Base-by-base conservation (phyloP, 2,888 invertebrate genomes). In the Meandrusa payeni region DNA sequence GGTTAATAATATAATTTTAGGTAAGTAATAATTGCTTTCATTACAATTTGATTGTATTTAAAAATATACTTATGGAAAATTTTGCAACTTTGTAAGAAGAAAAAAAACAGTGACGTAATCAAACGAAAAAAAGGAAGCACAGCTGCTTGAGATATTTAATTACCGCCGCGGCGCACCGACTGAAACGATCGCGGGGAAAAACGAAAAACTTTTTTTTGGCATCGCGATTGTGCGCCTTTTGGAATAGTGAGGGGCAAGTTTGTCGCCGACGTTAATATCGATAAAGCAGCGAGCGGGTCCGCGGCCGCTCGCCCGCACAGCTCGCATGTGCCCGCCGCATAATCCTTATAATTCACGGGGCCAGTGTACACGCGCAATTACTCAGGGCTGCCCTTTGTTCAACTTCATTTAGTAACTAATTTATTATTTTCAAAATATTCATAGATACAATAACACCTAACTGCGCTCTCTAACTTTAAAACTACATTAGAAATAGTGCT, bases 331-430 rank as follows among this genome's bases (percentile, higher is more conserved):
- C 61, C 63, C 62, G 61, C 65, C 53, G 53, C 58, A 52, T 57
- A 62, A 58, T 58, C 59, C 67, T 61, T 67, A 70, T 74, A 73
- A 75, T 69, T 76, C 75, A 76, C 71, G 61, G 61, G 57, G 66
- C 65, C 56, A 61, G 55, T 52, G 57, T 61, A 69, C 67, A 68
- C 66, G 65, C 66, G 72, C 65, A 64, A 68, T 72, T 69, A 51
- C 46, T 32, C 52, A 77, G 76, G 77, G 76, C 34, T 76, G 69
- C 5, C 56, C 6, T 17, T 33, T 9, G 7, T 23, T 1, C 2
- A 19, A 19, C n/a, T 19, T n/a, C n/a, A n/a, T n/a, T n/a, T n/a
- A n/a, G n/a, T n/a, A n/a, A n/a, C 2, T 15, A 15, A 3, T 15
- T 15, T 15, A 15, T 15, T 15, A 15, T 15, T 15, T 15, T 15